Evolutionary conservation across 2,113 vertebrate species (phyloP), one percentile per base, ranked within the genome.

Genomic region (Synodontis membranacea): DNA sequence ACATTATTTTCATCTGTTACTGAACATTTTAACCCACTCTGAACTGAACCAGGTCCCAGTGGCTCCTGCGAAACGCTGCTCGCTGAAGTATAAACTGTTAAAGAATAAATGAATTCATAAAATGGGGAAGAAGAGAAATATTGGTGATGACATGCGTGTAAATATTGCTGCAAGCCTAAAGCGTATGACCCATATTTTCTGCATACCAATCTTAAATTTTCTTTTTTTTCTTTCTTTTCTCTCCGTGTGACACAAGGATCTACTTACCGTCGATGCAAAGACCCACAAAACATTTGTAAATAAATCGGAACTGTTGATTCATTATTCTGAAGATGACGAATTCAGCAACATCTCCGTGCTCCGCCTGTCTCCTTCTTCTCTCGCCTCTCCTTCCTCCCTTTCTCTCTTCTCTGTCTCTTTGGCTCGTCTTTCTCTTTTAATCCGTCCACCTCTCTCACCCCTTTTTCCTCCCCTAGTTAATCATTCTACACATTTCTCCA

Each of bases 31-130:
- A 39, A 70, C 7, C 19, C 17, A 21, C 7, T 34, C 28, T 62
- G 54, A 56, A 56, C 60, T n/a, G 60, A 62, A 68, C 11, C 21
- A 34, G 3, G 8, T 11, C 48, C 75, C 17, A 21, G 9, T 1
- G n/a, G 74, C 15, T 76, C 74, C 8, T 5, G 34, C 23, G 19
- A 58, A 42, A 58, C 25, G 48, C n/a, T 52, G 76, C 52, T 80
- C 4, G 2, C 48, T 14, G 81, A 50, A 28, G 12, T n/a, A 19
- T 23, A 37, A 9, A 28, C 37, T 12, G 28, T 46, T 28, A 28
- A 75, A 76, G 28, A 76, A 76, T n/a, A 76, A n/a, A 76, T 31
- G 50, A 76, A 78, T n/a, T n/a, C n/a, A n/a, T 52, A 78, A 50
- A 44, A 14, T 3, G 9, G 12, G 9, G 19, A 60, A 25, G 8